These are phyloP conservation scores for Talpa occidentalis DNA, from an alignment of 2,113 vertebrate genomes.

Conservation along the genomic window DNA sequence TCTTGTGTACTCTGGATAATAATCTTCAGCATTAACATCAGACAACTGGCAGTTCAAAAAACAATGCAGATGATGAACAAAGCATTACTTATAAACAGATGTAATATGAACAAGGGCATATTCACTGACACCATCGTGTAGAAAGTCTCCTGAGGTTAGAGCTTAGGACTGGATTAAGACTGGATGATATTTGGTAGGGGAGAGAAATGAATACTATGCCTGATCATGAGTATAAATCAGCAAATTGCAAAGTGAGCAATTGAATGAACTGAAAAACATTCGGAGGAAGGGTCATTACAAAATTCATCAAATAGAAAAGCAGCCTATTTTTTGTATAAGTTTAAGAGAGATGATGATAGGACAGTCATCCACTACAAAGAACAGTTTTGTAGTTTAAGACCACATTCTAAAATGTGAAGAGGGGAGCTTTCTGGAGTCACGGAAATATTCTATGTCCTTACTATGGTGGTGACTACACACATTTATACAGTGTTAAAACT, in stretches of 20 bases:
- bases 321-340: conserved; percentile 50
- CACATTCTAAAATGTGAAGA: neutral
- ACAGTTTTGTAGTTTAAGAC: neutral
- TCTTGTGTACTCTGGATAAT: conserved; percentile 71
- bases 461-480: neutral
- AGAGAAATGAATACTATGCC: conserved; percentile 61
- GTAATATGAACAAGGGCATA: conserved; percentile 76
- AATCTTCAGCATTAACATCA: conserved; percentile 74
- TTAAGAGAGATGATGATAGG: neutral
- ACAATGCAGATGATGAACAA: conserved; percentile 50
- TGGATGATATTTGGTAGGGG: conserved; percentile 81
- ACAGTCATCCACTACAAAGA: neutral
- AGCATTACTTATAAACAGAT: conserved; percentile 74
- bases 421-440: neutral
- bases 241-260: conserved; percentile 85
- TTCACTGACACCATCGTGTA: conserved; percentile 69
- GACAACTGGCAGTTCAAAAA: conserved; percentile 71
- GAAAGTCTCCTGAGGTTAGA: conserved; percentile 79
- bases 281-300: conserved; percentile 80
- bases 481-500: neutral
- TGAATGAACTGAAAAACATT: conserved; percentile 81
- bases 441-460: neutral
- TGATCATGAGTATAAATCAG: conserved; percentile 80
- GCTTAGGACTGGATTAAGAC: conserved; percentile 74
- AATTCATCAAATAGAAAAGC: conserved; percentile 72